phyloP scores from a whole-genome alignment of 2,888 invertebrate genomes.

The Phyllotreta cruciferae region DNA sequence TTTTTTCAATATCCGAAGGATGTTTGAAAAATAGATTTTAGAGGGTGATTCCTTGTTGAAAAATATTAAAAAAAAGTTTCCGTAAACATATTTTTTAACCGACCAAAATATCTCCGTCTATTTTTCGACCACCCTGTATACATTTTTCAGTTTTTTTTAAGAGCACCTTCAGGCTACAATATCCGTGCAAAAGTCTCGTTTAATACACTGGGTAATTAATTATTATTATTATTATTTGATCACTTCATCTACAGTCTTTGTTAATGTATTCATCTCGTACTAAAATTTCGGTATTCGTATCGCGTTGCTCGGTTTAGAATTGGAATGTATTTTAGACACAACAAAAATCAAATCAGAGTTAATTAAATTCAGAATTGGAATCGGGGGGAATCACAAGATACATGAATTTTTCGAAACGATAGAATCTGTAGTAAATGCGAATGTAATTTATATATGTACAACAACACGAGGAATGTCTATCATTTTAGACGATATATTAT shows the following conservation, averaged over 20 bases:
- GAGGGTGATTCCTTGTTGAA: too few species aligned
- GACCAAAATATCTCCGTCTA: too few species aligned
- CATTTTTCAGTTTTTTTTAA: slow-evolving; percentile 12
- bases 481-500: slow-evolving; percentile 29
- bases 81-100: too few species aligned
- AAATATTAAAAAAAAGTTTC: too few species aligned
- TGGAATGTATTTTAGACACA: too few species aligned
- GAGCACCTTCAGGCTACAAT: slow-evolving; percentile 29
- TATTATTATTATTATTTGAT: slow-evolving; percentile 17
- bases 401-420: too few species aligned
- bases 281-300: slow-evolving; percentile 1
- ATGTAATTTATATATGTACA: neutral
- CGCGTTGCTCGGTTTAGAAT: neutral
- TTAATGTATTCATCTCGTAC: slow-evolving; percentile 10
- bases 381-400: too few species aligned
- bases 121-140: too few species aligned
- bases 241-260: slow-evolving; percentile 29
- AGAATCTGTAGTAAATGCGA: neutral
- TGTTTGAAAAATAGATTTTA: too few species aligned
- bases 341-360: too few species aligned
- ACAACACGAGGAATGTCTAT: neutral
- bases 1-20: neutral
- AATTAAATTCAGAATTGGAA: too few species aligned
- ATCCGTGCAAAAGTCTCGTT: slow-evolving; percentile 28
- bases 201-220: slow-evolving; percentile 24